Conservation (phyloP, 2,113 vertebrate genomes). For the Paradoxurus hermaphroditus region DNA sequence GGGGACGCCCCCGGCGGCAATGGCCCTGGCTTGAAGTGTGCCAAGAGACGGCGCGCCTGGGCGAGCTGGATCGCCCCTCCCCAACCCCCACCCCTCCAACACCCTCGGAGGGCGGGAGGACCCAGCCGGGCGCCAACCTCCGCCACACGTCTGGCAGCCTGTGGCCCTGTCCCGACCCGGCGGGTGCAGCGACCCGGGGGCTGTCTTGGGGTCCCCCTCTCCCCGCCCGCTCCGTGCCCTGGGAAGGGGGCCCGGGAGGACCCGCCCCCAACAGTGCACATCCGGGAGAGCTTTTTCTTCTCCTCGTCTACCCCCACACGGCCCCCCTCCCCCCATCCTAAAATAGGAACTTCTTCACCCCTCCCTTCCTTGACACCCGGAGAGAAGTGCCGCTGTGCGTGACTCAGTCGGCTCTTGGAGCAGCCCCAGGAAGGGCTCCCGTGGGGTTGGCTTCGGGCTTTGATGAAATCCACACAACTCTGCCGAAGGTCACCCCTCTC, state of each 20-base stretch:
- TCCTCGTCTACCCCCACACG: conserved; percentile 16
- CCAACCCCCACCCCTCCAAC: not conserved
- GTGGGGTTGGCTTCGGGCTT: conserved; percentile 73
- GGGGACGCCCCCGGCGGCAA: not conserved
- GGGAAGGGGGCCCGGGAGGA: conserved; percentile 41
- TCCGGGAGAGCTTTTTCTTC: conserved; percentile 30
- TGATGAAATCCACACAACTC: conserved; percentile 77
- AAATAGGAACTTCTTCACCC: conserved; percentile 76
- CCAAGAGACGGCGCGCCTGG: not conserved
- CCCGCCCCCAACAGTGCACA: not conserved
- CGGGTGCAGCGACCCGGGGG: too few species aligned
- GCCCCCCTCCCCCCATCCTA: conserved; percentile 35
- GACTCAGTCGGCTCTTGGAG: conserved; percentile 78
- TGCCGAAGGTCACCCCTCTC: conserved; percentile 76
- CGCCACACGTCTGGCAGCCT: not conserved
- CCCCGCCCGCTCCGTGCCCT: too few species aligned
- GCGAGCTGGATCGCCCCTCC: not conserved
- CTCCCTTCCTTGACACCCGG: conserved; percentile 65
- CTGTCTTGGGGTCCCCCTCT: not conserved
- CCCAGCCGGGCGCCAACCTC: not conserved
- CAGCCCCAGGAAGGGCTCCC: conserved; percentile 56
- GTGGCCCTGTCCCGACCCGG: not conserved
- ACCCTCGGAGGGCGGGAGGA: not conserved
- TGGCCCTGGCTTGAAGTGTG: not conserved
- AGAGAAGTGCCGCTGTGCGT: conserved; percentile 60